These are phyloP conservation scores for Epistrophe eligans DNA, from an alignment of 2,888 invertebrate species.

Conservation along the genomic window DNA sequence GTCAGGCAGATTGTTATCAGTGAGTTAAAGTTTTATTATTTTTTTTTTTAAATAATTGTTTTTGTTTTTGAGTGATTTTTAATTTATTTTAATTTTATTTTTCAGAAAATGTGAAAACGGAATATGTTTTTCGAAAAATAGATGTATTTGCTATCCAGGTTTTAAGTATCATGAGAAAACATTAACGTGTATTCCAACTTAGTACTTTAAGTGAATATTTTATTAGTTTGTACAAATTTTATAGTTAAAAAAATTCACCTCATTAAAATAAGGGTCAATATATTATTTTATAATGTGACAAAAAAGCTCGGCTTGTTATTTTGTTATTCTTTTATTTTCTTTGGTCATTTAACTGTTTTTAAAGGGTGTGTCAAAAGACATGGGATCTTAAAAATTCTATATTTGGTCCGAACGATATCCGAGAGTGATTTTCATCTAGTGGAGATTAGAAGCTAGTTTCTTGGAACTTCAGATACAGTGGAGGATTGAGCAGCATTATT, in stretches of 20 bases:
- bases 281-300: background rate
- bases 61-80: background rate
- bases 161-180: constrained; percentile 81
- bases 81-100: constrained; percentile 9
- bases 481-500: too few species aligned
- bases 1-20: constrained; percentile 83
- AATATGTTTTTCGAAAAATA: constrained; percentile 81
- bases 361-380: too few species aligned
- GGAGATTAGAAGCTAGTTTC: too few species aligned
- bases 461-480: too few species aligned
- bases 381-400: too few species aligned
- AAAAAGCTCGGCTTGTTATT: background rate
- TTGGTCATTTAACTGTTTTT: too few species aligned
- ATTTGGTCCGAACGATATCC: too few species aligned
- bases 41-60: too few species aligned
- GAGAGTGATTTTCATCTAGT: too few species aligned
- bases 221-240: constrained; percentile 32
- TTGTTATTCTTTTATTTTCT: too few species aligned
- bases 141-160: constrained; percentile 83
- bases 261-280: background rate
- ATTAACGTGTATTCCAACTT: constrained; percentile 80
- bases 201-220: background rate
- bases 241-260: constrained; percentile 5
- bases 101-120: constrained; percentile 82
- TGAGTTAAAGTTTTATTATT: constrained; percentile 79